Evolutionary conservation across 2,797 vertebrate genomes (phyloP).

Genomic region (Sciurus carolinensis): DNA sequence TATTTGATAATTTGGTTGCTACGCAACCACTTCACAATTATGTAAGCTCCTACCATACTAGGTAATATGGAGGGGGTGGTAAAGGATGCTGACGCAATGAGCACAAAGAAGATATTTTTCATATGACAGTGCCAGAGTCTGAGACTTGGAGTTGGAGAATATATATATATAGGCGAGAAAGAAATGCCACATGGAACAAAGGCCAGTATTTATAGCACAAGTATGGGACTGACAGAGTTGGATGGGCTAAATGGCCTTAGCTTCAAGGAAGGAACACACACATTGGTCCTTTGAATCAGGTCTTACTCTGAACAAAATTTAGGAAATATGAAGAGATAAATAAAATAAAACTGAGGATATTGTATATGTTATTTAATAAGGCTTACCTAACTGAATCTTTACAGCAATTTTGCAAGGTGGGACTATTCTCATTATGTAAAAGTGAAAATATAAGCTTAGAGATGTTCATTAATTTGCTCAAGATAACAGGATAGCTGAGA

Average conservation of each 20-base stretch:
- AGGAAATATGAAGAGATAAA: neutral
- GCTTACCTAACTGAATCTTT: neutral
- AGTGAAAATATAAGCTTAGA: neutral
- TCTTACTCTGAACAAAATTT: slow-evolving; percentile 10
- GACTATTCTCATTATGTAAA: neutral
- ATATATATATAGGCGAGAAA: neutral
- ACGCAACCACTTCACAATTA: slow-evolving; percentile 57
- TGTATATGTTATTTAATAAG: neutral
- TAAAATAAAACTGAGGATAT: neutral
- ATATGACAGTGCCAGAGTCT: neutral
- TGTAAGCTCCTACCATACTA: slow-evolving; percentile 8
- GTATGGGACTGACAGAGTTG: neutral
- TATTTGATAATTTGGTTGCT: slow-evolving; percentile 73
- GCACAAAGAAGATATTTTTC: neutral
- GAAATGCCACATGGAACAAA: neutral
- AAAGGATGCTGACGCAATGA: neutral
- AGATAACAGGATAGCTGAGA: neutral
- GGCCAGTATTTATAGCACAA: neutral
- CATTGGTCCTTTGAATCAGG: neutral
- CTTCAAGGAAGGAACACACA: neutral
- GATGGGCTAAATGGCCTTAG: neutral
- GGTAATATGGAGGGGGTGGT: neutral
- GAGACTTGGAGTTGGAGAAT: slow-evolving; percentile 24
- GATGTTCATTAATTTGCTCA: neutral
- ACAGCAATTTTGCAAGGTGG: neutral